Conservation (phyloP, 1,140 invertebrate genomes). For the Calosoma granatense region DNA sequence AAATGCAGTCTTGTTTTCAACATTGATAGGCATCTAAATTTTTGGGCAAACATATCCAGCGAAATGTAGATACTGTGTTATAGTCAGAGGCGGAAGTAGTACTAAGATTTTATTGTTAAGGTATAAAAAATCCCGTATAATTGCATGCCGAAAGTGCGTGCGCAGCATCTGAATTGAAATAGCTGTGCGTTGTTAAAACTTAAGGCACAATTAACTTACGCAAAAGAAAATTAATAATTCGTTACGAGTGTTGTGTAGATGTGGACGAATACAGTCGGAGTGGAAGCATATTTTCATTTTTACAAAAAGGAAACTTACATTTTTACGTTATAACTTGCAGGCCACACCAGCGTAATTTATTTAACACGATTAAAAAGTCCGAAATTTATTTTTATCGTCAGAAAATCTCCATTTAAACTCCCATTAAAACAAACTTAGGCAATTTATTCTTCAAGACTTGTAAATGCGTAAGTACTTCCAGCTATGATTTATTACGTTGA, state of each 20-base stretch:
- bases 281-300: slow-evolving; percentile 3
- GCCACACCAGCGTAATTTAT: not conserved
- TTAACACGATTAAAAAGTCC: slow-evolving; percentile 7
- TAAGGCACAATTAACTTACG: slow-evolving; percentile 3
- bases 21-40: too few relatives aligned
- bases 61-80: too few relatives aligned
- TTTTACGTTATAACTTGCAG: slow-evolving; percentile 3
- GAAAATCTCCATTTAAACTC: slow-evolving; percentile 9
- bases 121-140: too few relatives aligned
- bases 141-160: too few relatives aligned
- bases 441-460: slow-evolving; percentile 8
- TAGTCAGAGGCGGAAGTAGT: too few relatives aligned
- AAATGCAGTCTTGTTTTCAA: too few relatives aligned
- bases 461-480: not conserved
- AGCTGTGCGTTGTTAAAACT: slow-evolving; percentile 7
- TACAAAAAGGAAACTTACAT: not conserved
- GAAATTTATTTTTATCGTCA: slow-evolving; percentile 9
- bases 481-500: slow-evolving; percentile 1
- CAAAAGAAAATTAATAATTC: slow-evolving; percentile 1
- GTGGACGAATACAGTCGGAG: not conserved
- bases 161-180: too few relatives aligned
- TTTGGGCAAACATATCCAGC: too few relatives aligned
- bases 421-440: slow-evolving; percentile 9
- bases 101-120: too few relatives aligned
- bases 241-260: not conserved